Evolutionary conservation across 92 coral and sea anemone species (phyloP).

Genomic region (Galaxea fascicularis): DNA sequence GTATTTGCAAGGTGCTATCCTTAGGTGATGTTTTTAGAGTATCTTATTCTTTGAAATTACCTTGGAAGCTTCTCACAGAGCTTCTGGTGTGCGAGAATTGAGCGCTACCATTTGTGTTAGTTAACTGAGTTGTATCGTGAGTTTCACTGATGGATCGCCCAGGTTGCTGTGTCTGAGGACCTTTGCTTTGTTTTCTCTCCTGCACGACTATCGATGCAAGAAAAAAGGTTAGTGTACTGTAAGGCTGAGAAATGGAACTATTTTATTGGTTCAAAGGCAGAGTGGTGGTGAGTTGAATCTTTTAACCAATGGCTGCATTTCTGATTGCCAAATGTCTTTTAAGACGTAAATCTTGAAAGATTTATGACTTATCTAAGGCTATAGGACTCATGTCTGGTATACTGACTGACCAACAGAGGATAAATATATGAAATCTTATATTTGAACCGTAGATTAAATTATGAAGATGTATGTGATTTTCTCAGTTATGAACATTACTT

Average conservation of each 20-base stretch:
- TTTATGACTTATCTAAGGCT: neutral
- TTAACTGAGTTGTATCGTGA: conserved; percentile 2
- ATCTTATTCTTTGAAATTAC: neutral
- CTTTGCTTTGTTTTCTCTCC: conserved; percentile 7
- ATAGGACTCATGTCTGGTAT: neutral
- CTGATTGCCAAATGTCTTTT: no score
- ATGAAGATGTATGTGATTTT: no score
- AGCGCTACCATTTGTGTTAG: neutral
- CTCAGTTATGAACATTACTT: no score
- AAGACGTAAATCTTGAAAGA: no score
- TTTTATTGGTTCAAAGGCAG: neutral
- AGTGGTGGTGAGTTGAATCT: neutral
- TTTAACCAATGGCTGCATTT: no score
- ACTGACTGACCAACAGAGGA: no score
- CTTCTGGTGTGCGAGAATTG: conserved; percentile 17
- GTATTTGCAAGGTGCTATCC: no score
- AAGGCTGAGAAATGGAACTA: neutral
- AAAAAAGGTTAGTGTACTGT: neutral
- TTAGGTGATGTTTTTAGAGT: no score
- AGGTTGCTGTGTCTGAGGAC: neutral
- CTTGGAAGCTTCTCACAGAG: conserved; percentile 13
- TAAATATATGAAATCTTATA: no score
- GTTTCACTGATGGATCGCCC: neutral
- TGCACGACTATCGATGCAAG: neutral
- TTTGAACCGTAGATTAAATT: no score